Evolutionary conservation across 2,888 invertebrate species (phyloP), one percentile per base, ranked within the genome.

Genomic region (Melinopterus prodromus): DNA sequence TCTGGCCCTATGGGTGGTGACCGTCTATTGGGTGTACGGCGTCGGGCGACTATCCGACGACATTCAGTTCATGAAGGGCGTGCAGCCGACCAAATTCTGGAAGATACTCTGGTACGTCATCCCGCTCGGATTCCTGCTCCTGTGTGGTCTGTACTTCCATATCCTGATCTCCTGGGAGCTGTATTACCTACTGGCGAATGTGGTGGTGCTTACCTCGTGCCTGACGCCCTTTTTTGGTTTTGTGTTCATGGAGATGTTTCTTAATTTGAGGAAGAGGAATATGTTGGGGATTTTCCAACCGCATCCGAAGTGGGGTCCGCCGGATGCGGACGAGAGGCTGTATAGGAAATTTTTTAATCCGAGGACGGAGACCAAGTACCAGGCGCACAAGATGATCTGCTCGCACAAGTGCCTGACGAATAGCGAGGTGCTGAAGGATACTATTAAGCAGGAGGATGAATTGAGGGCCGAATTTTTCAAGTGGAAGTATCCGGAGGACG

Each of bases 51-150:
- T 84, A n/a, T 80, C 82, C 12, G 84, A 84, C 70, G 84, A 84
- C 26, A 82, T 84, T 16, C 83, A 83, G 71, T 84, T 82, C 77
- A 9, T 82, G 38, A 77, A 77, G 37, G 83, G 84, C 36, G 77
- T 71, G 7, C 84, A 83, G 77, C 84, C 84, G 6, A 80, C 83
- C 5, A 82, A 80, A 53, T 83, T 77, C 70, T 84, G 84, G 84
- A 84, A 84, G 79, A 80, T 82, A 26, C 80, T 76, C 36, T 84
- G 84, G 84, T 82, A 81, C 69, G 7, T 81, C 0, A 69, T 26
- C 6, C 83, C 84, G 14, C 0, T 53, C 7, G 6, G 81, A 7
- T 53, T 53, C 5, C 26, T 82, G 1, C 76, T 77, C 14, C 80
- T 81, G 79, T 6, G 6, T 16, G 5, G 38, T n/a, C n/a, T 26